A percentile compares a stretch with the other conserved stretches of the same genome.
Conservation (phyloP, 92 coral and sea anemone species). For the Anthopleura xanthogrammica region DNA sequence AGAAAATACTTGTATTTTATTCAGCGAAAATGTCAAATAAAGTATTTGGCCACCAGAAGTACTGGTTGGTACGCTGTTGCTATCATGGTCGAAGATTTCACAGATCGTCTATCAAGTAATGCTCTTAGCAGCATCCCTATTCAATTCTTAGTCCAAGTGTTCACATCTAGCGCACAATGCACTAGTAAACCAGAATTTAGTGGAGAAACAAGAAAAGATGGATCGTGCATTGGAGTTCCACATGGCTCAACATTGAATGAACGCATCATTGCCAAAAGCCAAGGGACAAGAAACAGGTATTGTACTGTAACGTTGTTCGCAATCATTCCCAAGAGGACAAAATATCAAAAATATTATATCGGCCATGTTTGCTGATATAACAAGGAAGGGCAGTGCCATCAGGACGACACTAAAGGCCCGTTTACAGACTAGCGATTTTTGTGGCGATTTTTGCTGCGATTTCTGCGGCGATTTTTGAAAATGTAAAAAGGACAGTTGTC, state of each 20-base stretch:
- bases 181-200: conserved; percentile 61
- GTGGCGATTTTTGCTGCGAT: too few species aligned
- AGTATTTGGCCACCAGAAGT: conserved; percentile 35
- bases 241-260: conserved; percentile 53
- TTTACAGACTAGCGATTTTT: too few species aligned
- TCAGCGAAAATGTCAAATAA: conserved; percentile 59
- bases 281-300: conserved; percentile 60
- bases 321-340: too few species aligned
- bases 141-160: conserved; percentile 67
- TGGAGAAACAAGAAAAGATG: conserved; percentile 58
- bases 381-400: too few species aligned
- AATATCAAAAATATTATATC: too few species aligned
- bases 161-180: conserved; percentile 44
- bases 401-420: too few species aligned
- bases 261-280: conserved; percentile 62
- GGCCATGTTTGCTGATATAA: too few species aligned
- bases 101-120: conserved; percentile 43
- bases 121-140: conserved; percentile 74
- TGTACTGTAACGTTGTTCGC: background rate
- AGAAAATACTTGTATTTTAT: too few species aligned
- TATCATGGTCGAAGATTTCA: conserved; percentile 68
- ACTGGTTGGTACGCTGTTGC: conserved; percentile 67
- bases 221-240: conserved; percentile 77
- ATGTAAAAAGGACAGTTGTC: too few species aligned
- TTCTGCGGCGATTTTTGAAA: too few species aligned